phyloP scores from a whole-genome alignment of 2,797 vertebrate genomes.

The Kryptopterus vitreolus region DNA sequence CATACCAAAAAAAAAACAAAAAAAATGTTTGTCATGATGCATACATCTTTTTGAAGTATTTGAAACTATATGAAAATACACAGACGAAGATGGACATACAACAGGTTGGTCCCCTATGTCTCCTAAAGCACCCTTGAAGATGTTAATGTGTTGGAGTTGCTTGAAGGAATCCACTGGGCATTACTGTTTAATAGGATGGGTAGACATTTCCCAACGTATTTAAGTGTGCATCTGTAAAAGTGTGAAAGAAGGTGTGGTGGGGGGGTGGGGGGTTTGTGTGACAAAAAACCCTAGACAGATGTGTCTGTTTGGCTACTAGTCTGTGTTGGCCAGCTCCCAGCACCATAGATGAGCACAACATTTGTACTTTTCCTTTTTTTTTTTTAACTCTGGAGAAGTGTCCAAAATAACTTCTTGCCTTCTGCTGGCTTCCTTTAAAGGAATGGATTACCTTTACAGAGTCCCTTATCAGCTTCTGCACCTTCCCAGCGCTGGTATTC shows the following conservation, averaged over 20 bases:
- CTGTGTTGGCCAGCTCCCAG: constrained; percentile 8
- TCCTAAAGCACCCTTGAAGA: background rate
- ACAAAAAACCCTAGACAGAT: background rate
- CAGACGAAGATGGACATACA: too few species aligned
- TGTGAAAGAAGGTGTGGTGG: background rate
- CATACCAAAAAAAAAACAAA: too few species aligned
- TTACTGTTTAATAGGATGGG: background rate
- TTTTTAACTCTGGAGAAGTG: background rate
- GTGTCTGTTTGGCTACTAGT: constrained; percentile 3
- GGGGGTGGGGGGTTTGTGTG: too few species aligned
- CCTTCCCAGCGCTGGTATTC: constrained; percentile 49
- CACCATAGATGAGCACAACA: constrained; percentile 21
- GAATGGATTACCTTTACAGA: constrained; percentile 51
- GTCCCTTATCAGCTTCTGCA: constrained; percentile 52
- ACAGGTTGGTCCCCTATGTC: too few species aligned
- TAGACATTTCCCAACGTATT: background rate
- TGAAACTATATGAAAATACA: too few species aligned
- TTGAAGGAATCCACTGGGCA: too few species aligned
- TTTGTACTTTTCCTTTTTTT: background rate
- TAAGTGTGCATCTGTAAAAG: background rate
- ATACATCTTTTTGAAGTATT: too few species aligned
- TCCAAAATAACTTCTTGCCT: constrained; percentile 30
- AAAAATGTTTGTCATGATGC: too few species aligned
- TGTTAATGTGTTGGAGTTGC: background rate
- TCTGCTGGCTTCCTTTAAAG: constrained; percentile 39